Evolutionary conservation across 2,113 vertebrate genomes (phyloP).

Genomic region (Cromileptes altivelis): DNA sequence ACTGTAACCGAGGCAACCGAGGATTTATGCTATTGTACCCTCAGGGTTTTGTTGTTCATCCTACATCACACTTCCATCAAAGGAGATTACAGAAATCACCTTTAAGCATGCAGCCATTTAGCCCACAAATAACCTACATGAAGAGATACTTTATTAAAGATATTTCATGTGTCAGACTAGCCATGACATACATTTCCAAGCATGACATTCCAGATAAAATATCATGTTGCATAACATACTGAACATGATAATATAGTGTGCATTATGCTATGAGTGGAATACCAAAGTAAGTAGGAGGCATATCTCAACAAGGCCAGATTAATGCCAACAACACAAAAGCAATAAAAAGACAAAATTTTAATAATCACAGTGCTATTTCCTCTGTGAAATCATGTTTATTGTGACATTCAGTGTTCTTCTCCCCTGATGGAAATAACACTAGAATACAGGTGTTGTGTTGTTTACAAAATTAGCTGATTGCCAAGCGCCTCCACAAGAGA

Average conservation of each 20-base stretch:
- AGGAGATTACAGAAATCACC: slow-evolving; percentile 34
- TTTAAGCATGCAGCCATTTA: slow-evolving; percentile 22
- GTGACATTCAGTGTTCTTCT: neutral
- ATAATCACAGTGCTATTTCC: neutral
- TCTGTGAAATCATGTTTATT: neutral
- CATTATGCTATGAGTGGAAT: neutral
- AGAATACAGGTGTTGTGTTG: slow-evolving; percentile 58
- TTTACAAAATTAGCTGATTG: slow-evolving; percentile 63
- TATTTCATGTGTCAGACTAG: neutral
- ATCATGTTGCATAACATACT: neutral
- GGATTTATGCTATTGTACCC: slow-evolving; percentile 27
- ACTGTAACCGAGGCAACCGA: neutral
- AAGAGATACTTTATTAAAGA: neutral
- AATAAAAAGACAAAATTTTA: neutral
- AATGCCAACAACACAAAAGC: neutral
- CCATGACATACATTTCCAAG: neutral
- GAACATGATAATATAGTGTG: neutral
- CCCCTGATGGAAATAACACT: slow-evolving; percentile 5
- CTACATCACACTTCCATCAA: slow-evolving; percentile 31
- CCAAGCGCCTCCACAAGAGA: slow-evolving; percentile 52
- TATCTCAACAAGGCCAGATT: neutral
- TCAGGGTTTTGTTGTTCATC: slow-evolving; percentile 17
- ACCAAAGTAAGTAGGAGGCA: neutral
- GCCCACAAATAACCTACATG: slow-evolving; percentile 20
- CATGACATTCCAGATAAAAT: neutral